Conservation (phyloP, 2,113 vertebrate species). For the Callaeas wilsoni region DNA sequence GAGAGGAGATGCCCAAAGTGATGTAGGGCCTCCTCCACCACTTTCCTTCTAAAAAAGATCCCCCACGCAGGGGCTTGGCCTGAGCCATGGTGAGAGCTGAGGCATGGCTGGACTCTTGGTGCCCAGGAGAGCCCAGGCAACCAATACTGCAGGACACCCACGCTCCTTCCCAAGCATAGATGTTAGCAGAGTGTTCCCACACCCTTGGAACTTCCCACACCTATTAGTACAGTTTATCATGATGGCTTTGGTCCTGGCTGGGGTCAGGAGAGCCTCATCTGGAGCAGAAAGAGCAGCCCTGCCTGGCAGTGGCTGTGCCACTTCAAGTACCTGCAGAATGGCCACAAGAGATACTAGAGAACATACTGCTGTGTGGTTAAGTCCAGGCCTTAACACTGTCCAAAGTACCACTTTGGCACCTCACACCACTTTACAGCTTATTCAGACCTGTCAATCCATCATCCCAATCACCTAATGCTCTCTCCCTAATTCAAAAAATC, state of each 20-base stretch:
- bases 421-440: not conserved
- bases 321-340: not conserved
- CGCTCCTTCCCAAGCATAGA: fast-evolving
- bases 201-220: not conserved
- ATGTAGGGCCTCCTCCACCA: not conserved
- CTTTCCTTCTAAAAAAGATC: not conserved
- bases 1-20: not conserved
- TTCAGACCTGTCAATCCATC: not conserved
- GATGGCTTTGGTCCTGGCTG: not conserved
- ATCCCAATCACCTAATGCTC: not conserved
- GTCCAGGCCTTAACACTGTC: not conserved
- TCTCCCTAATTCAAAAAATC: not conserved
- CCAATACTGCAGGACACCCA: fast-evolving
- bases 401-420: not conserved
- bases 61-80: fast-evolving
- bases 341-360: not conserved
- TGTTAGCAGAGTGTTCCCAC: not conserved
- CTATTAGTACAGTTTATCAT: not conserved
- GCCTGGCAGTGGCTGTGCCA: not conserved
- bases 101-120: not conserved
- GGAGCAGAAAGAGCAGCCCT: not conserved
- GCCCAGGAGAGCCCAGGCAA: not conserved
- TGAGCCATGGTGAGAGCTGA: not conserved
- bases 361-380: not conserved
- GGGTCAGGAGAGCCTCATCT: not conserved